Percentiles rank a stretch among this genome's conserved stretches.
Conservation (phyloP, 2,797 vertebrate species). For the Sarcophilus harrisii region DNA sequence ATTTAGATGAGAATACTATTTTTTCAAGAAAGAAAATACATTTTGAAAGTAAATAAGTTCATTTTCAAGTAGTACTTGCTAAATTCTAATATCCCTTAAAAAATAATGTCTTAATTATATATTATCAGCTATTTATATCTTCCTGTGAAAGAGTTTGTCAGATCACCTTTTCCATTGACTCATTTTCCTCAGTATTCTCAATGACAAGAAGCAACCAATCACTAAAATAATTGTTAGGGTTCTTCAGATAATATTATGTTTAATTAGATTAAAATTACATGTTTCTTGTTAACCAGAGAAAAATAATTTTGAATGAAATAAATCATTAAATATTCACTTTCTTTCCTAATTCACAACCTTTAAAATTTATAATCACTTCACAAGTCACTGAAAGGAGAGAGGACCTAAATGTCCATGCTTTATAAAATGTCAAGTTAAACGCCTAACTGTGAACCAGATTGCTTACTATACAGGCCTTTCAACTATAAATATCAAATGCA, state of each 20-base stretch:
- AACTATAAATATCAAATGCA: slow-evolving; percentile 83
- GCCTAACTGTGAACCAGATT: slow-evolving; percentile 85
- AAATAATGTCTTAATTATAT: background rate
- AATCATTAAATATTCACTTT: slow-evolving; percentile 71
- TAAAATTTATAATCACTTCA: slow-evolving; percentile 81
- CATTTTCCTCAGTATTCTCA: slow-evolving; percentile 6
- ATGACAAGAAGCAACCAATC: background rate
- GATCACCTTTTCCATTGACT: background rate
- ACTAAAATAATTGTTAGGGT: slow-evolving; percentile 21
- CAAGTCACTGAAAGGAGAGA: slow-evolving; percentile 76
- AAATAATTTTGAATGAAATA: slow-evolving; percentile 63
- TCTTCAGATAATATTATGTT: slow-evolving; percentile 61
- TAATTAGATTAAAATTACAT: slow-evolving; percentile 61
- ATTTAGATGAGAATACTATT: slow-evolving; percentile 34
- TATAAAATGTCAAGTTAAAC: slow-evolving; percentile 87
- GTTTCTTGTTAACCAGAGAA: slow-evolving; percentile 61
- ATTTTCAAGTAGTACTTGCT: slow-evolving; percentile 3
- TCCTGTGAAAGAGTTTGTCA: background rate
- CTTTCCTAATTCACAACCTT: slow-evolving; percentile 41
- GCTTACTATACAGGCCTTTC: slow-evolving; percentile 82
- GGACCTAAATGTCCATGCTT: slow-evolving; percentile 78
- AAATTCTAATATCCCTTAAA: background rate
- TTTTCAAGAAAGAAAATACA: slow-evolving; percentile 42
- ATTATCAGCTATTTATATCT: background rate
- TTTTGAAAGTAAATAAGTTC: slow-evolving; percentile 39